A percentile compares a stretch with the other conserved stretches of the same genome.
These are phyloP conservation scores for Adineta ricciae DNA, from an alignment of 2,888 invertebrate genomes.

Conservation along the genomic window DNA sequence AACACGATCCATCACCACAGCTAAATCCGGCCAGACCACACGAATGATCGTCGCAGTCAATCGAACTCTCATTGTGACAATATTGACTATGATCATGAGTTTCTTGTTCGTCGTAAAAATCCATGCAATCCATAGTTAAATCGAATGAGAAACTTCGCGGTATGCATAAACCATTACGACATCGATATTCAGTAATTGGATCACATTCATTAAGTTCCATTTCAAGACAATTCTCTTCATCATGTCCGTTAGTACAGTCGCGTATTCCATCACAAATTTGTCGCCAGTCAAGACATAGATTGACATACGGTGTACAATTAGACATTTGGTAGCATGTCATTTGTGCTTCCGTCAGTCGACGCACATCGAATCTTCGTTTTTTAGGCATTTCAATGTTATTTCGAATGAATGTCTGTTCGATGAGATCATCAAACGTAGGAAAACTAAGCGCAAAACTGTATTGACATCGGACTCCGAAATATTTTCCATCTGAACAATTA, in stretches of 20 bases:
- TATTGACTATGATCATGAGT: background rate
- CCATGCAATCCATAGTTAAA: background rate
- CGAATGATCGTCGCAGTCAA: background rate
- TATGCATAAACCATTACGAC: background rate
- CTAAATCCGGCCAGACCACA: background rate
- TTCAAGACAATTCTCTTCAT: background rate
- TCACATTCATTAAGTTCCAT: background rate
- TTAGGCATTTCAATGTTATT: background rate
- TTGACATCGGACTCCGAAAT: background rate
- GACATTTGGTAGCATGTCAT: background rate
- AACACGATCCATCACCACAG: too few relatives aligned
- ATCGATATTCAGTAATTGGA: background rate
- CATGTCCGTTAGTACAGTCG: background rate
- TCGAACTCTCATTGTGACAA: background rate
- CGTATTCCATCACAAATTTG: background rate
- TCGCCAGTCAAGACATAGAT: background rate
- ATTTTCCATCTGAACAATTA: background rate
- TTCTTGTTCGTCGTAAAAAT: background rate
- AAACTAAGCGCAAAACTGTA: background rate
- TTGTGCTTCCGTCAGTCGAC: background rate
- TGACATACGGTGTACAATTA: background rate
- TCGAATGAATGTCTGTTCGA: background rate
- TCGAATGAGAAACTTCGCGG: background rate
- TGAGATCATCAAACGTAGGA: background rate
- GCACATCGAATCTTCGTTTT: background rate